Evolutionary conservation across 2,888 invertebrate species (phyloP).

Genomic region (Hydraecia micacea): DNA sequence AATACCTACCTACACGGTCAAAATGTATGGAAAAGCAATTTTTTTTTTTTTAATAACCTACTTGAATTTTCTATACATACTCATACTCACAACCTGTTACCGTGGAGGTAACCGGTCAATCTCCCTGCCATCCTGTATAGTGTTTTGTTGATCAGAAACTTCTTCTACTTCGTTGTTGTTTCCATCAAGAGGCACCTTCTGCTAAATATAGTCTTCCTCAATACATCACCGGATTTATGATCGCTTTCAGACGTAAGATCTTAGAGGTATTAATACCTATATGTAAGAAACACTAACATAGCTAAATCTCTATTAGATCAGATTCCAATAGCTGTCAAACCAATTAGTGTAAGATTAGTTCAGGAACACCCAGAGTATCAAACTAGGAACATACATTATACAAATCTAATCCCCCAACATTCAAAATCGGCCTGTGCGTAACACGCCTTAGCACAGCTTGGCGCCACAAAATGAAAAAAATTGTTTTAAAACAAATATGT

Average conservation of each 20-base stretch:
- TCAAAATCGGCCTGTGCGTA: slow-evolving; percentile 17
- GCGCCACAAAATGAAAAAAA: slow-evolving; percentile 43
- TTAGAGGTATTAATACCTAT: not conserved
- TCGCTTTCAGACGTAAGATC: not conserved
- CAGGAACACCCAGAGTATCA: not conserved
- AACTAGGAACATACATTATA: not conserved
- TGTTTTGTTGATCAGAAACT: not conserved
- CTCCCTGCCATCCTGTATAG: not conserved
- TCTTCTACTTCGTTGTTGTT: not conserved
- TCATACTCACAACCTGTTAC: too few species aligned
- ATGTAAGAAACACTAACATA: not conserved
- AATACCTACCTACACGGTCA: too few species aligned
- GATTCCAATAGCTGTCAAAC: not conserved
- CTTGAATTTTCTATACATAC: not conserved
- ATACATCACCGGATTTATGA: not conserved
- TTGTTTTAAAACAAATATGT: slow-evolving; percentile 59
- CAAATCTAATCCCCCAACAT: not conserved
- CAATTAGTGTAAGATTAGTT: not conserved
- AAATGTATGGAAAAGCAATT: not conserved
- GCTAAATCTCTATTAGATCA: not conserved
- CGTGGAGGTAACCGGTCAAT: not conserved
- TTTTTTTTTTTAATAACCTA: not conserved
- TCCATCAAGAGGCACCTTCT: not conserved
- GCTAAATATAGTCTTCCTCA: not conserved
- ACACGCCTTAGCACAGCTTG: slow-evolving; percentile 29